Evolutionary conservation across 2,113 vertebrate genomes (phyloP), one percentile per base, ranked within the genome.

Genomic region (Calypte anna): DNA sequence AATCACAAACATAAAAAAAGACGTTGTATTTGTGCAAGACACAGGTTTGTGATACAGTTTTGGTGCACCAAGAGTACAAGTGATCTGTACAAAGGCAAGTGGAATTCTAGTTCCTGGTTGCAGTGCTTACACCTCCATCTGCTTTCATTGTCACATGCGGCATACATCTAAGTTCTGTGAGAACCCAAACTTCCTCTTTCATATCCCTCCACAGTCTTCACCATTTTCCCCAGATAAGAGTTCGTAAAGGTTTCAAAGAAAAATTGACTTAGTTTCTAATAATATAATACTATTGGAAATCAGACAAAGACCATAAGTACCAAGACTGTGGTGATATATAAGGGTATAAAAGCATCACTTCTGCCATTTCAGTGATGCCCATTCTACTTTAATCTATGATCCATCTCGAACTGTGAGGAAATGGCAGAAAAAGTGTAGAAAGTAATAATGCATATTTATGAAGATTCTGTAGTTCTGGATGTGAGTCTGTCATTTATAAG

Each of bases 161-260:
- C 9, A 4, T 53, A 38, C 0, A 0, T 25, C 13, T 14, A 61
- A 2, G 4, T 4, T 40, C 22, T 20, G 0, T 22, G 61, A 74
- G 61, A 74, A 21, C 1, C 2, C 44, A 5, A 6, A 27, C 18
- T 59, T 44, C 16, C 27, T 54, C 23, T 36, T 67, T 25, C 6
- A 15, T 54, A 31, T 28, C 14, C 12, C 10, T 63, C 57, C 48
- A 57, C 7, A 38, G 57, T 3, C 3, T 61, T 91, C 74, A 57
- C 5, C 17, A 48, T 54, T 62, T 87, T 5, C 7, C 14, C 8
- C n/a, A 22, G 25, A 6, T 6, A 48, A 57, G 10, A 31, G 3
- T 9, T 36, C 40, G 4, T 25, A 48, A 82, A 44, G 27, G 62
- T 10, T 57, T 62, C 7, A 67, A 57, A 54, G n/a, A 67, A 51